Evolutionary conservation across 2,113 vertebrate genomes (phyloP), one percentile per base, ranked within the genome.

Genomic region (Esox niger): DNA sequence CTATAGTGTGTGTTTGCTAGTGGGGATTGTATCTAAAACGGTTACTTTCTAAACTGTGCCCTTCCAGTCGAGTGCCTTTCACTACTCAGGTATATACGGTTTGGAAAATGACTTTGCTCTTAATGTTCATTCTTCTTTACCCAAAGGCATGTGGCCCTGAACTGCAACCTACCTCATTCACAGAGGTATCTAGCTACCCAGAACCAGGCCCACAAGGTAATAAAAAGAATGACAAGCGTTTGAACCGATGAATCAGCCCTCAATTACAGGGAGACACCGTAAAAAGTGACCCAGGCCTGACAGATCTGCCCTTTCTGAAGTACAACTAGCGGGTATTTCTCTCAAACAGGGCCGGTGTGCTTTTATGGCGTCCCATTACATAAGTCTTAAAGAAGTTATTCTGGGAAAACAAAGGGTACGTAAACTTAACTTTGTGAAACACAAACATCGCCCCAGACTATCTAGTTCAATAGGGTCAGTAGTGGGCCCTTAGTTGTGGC

Each of bases 41-140:
- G 38, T 4, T 10, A 2, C 38, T 43, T 43, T 43, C 74, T 38
- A 13, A 47, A 74, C 73, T 71, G 68, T 33, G 71, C 62, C 74
- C 61, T 56, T 57, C 59, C 32, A 74, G 62, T 70, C 72, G 15
- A 17, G 26, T 27, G 13, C n/a, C n/a, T n/a, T n/a, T n/a, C n/a
- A n/a, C 13, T 20, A n/a, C 69, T 49, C 65, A 66, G 56, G 62
- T 65, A 74, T n/a, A n/a, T n/a, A n/a, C n/a, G 46, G 67, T 59
- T 49, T 73, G 15, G 52, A 74, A 68, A 71, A 77, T 46, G 56
- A 73, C 67, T 75, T 66, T 21, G 67, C 62, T 63, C 57, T 2
- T 17, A 59, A 68, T 66, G 77, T 62, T 75, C n/a, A n/a, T n/a
- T n/a, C 62, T 56, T 69, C 32, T 35, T 80, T 75, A 43, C 38